A percentile compares a stretch with the other conserved stretches of the same genome.
Evolutionary conservation across 2,113 vertebrate species (phyloP).

Genomic region (Ciconia boyciana): DNA sequence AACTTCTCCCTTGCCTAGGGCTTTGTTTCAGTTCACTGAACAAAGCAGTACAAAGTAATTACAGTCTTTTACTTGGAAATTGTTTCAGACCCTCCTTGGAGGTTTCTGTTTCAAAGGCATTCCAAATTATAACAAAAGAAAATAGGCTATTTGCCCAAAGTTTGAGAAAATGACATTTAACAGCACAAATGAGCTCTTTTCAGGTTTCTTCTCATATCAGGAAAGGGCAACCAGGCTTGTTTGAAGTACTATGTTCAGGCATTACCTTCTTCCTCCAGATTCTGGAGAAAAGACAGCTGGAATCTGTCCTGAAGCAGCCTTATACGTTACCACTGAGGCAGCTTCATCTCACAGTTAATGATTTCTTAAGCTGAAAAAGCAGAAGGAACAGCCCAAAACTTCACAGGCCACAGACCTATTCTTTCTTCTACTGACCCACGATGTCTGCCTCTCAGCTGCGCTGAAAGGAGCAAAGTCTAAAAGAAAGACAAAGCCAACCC

Average conservation of each 20-base stretch:
- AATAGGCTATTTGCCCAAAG: neutral
- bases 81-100: constrained; percentile 26
- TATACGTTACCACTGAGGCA: neutral
- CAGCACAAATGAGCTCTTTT: neutral
- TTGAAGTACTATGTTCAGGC: neutral
- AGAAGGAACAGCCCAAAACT: neutral
- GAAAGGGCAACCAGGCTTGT: neutral
- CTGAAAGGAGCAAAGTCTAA: neutral
- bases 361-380: neutral
- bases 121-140: neutral
- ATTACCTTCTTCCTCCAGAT: neutral
- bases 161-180: neutral
- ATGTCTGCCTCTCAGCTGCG: neutral
- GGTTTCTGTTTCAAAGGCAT: constrained; percentile 23
- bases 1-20: neutral
- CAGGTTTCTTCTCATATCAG: neutral
- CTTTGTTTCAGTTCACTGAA: constrained; percentile 14
- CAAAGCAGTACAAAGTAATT: constrained; percentile 14
- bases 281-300: neutral
- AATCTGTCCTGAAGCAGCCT: neutral
- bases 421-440: neutral
- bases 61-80: constrained; percentile 25
- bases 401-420: neutral
- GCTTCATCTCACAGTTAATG: neutral
- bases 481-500: neutral